Conservation (phyloP, 2,113 vertebrate genomes). For the Embiotoca jacksoni region DNA sequence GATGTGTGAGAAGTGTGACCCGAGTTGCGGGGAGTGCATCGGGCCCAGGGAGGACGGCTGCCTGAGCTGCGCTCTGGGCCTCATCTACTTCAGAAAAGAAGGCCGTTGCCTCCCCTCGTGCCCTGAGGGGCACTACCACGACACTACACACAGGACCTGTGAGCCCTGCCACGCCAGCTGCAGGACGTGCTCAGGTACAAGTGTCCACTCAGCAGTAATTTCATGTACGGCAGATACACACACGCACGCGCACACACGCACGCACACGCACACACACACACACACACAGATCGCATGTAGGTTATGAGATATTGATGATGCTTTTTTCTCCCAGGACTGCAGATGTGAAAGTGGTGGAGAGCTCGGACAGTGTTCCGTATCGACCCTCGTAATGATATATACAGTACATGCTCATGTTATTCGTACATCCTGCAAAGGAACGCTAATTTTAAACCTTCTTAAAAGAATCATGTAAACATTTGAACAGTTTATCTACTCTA, state of each 20-base stretch:
- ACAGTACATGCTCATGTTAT: neutral
- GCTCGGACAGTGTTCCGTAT: neutral
- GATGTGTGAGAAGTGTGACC: conserved; percentile 87
- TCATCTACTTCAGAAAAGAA: conserved; percentile 85
- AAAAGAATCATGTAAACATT: neutral
- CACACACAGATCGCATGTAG: neutral
- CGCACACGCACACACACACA: neutral
- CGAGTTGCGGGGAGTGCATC: conserved; percentile 87
- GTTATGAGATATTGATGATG: conserved; percentile 13
- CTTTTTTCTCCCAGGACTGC: neutral
- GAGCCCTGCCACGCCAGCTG: conserved; percentile 91
- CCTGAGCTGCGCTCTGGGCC: conserved; percentile 84
- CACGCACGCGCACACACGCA: neutral
- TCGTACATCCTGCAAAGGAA: neutral
- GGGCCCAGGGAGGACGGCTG: conserved; percentile 83
- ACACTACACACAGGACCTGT: conserved; percentile 78
- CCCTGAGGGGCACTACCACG: conserved; percentile 85
- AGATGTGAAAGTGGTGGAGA: conserved; percentile 8
- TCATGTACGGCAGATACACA: neutral
- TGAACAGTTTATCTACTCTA: neutral
- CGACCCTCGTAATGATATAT: neutral
- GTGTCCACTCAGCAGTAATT: neutral
- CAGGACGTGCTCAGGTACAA: conserved; percentile 86
- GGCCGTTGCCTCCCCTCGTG: conserved; percentile 85
- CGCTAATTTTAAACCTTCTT: neutral